Conservation (phyloP, 2,888 invertebrate species). For the Mythimna vitellina region DNA sequence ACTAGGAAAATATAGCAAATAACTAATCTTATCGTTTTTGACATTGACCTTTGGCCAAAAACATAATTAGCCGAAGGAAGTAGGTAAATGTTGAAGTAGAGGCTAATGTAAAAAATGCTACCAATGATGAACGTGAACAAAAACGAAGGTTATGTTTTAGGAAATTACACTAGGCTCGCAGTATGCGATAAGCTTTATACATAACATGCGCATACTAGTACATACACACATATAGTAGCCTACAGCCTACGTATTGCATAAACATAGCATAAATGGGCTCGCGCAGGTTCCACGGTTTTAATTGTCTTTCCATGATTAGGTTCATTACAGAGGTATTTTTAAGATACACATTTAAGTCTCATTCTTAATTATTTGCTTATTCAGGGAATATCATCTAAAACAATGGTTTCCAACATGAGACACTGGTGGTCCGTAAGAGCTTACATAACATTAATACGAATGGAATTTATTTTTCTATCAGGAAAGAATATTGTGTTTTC, state of each 20-base stretch:
- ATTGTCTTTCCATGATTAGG: constrained; percentile 31
- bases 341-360: constrained; percentile 12
- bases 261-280: constrained; percentile 12
- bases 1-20: constrained; percentile 33
- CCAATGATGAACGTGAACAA: constrained; percentile 30
- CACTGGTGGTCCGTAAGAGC: too few species aligned
- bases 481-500: too few species aligned
- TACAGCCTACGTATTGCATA: constrained; percentile 21
- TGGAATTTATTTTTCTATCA: too few species aligned
- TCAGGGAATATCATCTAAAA: neutral
- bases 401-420: too few species aligned
- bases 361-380: constrained; percentile 1
- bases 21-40: constrained; percentile 32
- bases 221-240: neutral
- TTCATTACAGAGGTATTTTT: constrained; percentile 19
- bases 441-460: too few species aligned
- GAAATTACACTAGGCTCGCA: constrained; percentile 36
- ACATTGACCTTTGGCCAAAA: constrained; percentile 61
- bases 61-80: constrained; percentile 51
- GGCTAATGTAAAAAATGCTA: constrained; percentile 34
- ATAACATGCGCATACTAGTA: neutral
- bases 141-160: constrained; percentile 50
- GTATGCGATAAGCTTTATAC: constrained; percentile 40
- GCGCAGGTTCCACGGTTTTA: constrained; percentile 17
- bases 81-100: constrained; percentile 36